Percentiles rank a stretch among this genome's conserved stretches.
phyloP scores from a whole-genome alignment of 53 echinoderm and acorn worm species.

The Arbacia lixula region DNA sequence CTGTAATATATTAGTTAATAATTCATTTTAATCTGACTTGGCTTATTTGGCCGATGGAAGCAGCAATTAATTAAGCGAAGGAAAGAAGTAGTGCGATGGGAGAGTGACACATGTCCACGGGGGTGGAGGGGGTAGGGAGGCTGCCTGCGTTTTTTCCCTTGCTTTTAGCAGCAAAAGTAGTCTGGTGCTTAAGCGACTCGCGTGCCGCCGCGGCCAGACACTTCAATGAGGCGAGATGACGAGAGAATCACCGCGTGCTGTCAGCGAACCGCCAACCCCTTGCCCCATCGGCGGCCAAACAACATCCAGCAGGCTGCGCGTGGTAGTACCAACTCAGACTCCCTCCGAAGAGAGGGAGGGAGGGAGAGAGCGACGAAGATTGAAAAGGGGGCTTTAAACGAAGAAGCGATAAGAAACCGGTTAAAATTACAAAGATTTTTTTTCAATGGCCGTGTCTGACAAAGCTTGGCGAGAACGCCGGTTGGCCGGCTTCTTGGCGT shows the following conservation, averaged over 20 bases:
- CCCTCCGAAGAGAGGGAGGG: neutral
- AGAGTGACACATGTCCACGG: conserved; percentile 48
- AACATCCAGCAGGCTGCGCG: conserved; percentile 21
- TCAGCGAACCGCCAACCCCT: neutral
- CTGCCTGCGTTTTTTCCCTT: conserved; percentile 1
- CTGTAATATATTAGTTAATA: conserved; percentile 10
- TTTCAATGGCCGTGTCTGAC: conserved; percentile 48
- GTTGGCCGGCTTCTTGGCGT: conserved; percentile 50
- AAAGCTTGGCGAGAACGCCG: conserved; percentile 54
- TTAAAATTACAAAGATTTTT: conserved; percentile 61
- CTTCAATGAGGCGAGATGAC: conserved; percentile 52
- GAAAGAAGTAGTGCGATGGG: conserved; percentile 16
- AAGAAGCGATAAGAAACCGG: conserved; percentile 54
- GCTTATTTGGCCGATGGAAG: conserved; percentile 5
- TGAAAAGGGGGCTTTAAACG: conserved; percentile 35
- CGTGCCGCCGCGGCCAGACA: conserved; percentile 25
- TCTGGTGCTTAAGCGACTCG: conserved; percentile 46
- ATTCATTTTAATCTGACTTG: conserved; percentile 3
- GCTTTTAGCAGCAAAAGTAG: conserved; percentile 22
- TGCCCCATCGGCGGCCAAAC: conserved; percentile 34
- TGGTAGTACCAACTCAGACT: conserved; percentile 1
- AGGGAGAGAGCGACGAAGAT: neutral
- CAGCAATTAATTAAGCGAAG: conserved; percentile 43
- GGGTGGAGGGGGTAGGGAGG: conserved; percentile 5
- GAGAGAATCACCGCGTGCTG: conserved; percentile 34